Percentiles rank a stretch among this genome's conserved stretches.
phyloP scores from a whole-genome alignment of 1,140 invertebrate species.

The Orchestia grillus region DNA sequence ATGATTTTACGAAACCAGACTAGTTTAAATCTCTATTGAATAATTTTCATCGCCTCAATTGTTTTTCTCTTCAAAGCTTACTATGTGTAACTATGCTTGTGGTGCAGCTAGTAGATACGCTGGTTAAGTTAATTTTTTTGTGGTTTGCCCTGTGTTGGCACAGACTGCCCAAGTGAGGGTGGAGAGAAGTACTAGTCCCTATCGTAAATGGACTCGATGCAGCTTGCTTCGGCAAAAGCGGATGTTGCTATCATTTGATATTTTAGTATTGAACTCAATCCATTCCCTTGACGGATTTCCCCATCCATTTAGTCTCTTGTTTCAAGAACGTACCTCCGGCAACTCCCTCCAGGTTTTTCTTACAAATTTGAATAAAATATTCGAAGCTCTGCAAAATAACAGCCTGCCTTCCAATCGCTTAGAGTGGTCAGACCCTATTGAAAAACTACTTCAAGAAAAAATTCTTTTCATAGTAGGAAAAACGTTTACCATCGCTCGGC shows the following conservation, averaged over 20 bases:
- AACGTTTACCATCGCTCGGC: background rate
- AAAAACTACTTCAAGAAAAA: background rate
- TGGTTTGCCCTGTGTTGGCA: background rate
- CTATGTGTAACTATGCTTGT: too few species aligned
- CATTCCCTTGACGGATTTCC: background rate
- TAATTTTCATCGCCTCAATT: too few species aligned
- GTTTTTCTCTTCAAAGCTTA: too few species aligned
- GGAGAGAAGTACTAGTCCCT: background rate
- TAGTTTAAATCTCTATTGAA: too few species aligned
- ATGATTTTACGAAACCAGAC: too few species aligned
- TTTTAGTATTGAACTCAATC: background rate
- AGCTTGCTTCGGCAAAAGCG: background rate
- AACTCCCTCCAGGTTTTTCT: background rate
- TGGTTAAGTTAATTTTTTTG: background rate
- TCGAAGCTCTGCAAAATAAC: background rate
- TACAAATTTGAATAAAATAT: background rate
- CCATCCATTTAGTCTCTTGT: background rate
- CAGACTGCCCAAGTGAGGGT: background rate
- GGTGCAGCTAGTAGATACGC: background rate
- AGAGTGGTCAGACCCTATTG: background rate
- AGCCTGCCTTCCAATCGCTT: background rate
- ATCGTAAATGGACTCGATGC: background rate
- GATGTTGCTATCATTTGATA: background rate
- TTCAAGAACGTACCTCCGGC: background rate
- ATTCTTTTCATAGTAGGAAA: background rate